These are phyloP conservation scores for Onthophagus taurus DNA, from an alignment of 1,140 invertebrate species.

Conservation along the genomic window DNA sequence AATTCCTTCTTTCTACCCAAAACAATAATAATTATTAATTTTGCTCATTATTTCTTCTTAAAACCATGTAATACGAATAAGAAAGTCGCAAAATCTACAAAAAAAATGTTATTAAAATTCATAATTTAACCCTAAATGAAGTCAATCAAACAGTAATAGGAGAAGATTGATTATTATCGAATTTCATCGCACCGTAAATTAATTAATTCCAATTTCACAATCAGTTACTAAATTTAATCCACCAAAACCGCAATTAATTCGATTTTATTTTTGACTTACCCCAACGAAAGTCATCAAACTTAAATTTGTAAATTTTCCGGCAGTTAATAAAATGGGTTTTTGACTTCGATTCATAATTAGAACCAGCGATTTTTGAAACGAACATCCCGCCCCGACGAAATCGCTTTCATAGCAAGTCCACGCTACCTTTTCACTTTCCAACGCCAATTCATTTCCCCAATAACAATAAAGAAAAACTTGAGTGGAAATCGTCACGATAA, in stretches of 20 bases:
- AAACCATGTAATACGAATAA: conserved; percentile 2
- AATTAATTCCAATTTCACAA: too few species aligned
- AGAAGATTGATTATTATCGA: too few species aligned
- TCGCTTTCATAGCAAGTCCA: conserved; percentile 1
- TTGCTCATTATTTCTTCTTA: too few species aligned
- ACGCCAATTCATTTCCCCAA: not conserved
- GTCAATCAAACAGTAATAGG: too few species aligned
- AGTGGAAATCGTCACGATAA: not conserved
- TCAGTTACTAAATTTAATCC: too few species aligned
- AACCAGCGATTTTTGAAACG: conserved; percentile 2
- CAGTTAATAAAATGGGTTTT: conserved; percentile 3
- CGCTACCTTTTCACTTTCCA: not conserved
- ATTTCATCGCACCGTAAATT: too few species aligned
- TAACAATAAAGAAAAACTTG: conserved; percentile 8
- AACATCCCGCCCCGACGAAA: not conserved
- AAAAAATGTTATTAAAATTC: not conserved
- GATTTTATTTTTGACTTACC: not conserved
- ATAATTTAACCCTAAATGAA: too few species aligned
- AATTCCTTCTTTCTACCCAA: too few species aligned
- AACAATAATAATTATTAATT: too few species aligned
- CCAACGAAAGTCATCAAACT: not conserved
- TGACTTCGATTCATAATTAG: conserved; percentile 9
- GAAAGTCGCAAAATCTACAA: conserved; percentile 1
- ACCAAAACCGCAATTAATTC: too few species aligned
- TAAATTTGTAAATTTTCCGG: conserved; percentile 7